Conservation (phyloP, 2,113 vertebrate species). For the Perognathus longimembris region DNA sequence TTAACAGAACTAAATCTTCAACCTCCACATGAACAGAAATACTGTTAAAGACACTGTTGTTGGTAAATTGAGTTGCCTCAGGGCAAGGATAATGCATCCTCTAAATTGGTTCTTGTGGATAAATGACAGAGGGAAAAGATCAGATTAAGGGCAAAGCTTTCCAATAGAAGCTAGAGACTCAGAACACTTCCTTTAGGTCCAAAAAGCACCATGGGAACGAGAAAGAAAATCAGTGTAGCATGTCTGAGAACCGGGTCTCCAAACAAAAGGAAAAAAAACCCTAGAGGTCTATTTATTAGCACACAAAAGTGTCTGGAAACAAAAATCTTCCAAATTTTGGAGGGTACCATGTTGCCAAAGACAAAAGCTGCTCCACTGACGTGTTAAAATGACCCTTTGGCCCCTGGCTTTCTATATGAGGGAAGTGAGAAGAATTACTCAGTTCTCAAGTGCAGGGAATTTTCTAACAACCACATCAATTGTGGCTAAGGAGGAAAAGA, state of each 20-base stretch:
- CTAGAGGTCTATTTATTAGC: background rate
- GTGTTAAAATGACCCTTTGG: conserved; percentile 25
- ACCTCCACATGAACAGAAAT: background rate
- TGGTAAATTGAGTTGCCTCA: background rate
- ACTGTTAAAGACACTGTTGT: background rate
- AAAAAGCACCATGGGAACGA: background rate
- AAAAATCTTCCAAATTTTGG: background rate
- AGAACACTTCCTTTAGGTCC: background rate
- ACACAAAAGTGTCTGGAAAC: background rate
- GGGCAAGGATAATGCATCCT: background rate
- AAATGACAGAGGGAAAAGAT: background rate
- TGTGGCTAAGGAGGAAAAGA: background rate
- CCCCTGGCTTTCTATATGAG: background rate
- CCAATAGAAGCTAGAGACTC: background rate
- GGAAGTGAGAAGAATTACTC: background rate
- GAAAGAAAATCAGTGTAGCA: background rate
- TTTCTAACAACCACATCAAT: background rate
- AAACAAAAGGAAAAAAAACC: background rate
- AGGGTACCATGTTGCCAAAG: background rate
- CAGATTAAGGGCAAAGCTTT: background rate
- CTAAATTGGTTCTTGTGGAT: conserved; percentile 13
- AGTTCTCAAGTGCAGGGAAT: background rate
- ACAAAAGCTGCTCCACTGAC: background rate
- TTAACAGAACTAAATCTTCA: background rate
- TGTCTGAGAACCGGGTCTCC: background rate